These are phyloP conservation scores for Philereme vetulata DNA, from an alignment of 2,888 invertebrate species.

Conservation along the genomic window DNA sequence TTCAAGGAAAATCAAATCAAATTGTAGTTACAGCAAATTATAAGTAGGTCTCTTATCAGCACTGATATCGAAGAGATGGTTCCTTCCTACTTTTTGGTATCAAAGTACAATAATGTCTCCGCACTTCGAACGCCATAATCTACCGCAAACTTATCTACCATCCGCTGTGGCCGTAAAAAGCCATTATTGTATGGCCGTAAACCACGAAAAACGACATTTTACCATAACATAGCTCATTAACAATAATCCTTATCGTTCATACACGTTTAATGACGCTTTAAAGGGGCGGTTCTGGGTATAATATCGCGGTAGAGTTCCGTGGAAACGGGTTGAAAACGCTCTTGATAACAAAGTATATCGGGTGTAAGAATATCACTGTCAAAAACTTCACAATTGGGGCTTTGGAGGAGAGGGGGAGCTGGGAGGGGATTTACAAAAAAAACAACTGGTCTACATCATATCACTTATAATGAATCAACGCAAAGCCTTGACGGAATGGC, in stretches of 20 bases:
- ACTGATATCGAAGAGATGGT: constrained; percentile 3
- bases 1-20: not conserved
- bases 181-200: constrained; percentile 46
- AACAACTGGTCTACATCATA: no score
- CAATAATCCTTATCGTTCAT: constrained; percentile 70
- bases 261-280: constrained; percentile 76
- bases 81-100: not conserved
- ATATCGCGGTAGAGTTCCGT: constrained; percentile 29
- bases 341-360: not conserved
- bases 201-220: constrained; percentile 57
- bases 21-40: not conserved
- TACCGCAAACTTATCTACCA: constrained; percentile 27
- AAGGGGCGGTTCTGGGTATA: constrained; percentile 57
- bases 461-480: no score
- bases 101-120: constrained; percentile 11
- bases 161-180: constrained; percentile 38
- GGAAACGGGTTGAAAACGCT: constrained; percentile 18
- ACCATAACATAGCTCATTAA: constrained; percentile 72
- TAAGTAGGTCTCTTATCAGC: constrained; percentile 1
- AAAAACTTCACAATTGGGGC: no score
- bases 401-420: no score
- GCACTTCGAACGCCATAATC: constrained; percentile 16
- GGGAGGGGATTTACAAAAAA: no score
- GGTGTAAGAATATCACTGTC: no score
- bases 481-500: no score